Conservation (phyloP, 2,888 invertebrate genomes). For the Oligia latruncula region DNA sequence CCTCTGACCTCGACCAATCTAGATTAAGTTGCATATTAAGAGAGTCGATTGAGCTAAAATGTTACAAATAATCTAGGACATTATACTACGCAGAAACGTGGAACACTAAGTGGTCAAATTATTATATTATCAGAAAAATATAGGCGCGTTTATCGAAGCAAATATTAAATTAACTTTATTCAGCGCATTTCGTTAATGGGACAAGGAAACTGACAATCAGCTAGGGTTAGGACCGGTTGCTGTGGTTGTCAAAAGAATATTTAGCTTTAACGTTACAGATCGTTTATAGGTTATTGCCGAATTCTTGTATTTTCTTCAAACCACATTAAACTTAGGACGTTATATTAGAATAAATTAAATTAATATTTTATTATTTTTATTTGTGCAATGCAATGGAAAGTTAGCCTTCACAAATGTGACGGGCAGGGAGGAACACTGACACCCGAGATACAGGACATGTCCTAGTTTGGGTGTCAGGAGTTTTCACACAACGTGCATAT, state of each 20-base stretch:
- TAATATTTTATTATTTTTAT: too few relatives aligned
- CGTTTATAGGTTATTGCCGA: background rate
- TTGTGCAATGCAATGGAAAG: too few relatives aligned
- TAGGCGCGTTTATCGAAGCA: background rate
- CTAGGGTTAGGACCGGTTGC: background rate
- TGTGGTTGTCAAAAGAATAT: background rate
- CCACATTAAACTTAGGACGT: background rate
- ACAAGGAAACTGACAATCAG: background rate
- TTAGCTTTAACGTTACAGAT: background rate
- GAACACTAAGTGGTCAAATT: background rate
- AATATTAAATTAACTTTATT: constrained; percentile 2
- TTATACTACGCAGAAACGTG: constrained; percentile 7
- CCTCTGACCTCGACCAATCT: constrained; percentile 28
- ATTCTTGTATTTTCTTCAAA: background rate
- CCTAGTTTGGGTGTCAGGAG: too few relatives aligned
- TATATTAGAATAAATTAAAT: background rate
- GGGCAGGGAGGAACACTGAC: too few relatives aligned
- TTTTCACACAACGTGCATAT: too few relatives aligned
- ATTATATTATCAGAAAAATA: background rate
- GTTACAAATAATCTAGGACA: constrained; percentile 14
- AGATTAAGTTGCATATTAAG: constrained; percentile 29
- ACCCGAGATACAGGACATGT: too few relatives aligned
- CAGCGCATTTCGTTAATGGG: background rate
- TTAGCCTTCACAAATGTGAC: too few relatives aligned
- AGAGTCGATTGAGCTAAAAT: constrained; percentile 20